phyloP scores from a whole-genome alignment of 1,140 invertebrate species.

The Orchestia grillus region DNA sequence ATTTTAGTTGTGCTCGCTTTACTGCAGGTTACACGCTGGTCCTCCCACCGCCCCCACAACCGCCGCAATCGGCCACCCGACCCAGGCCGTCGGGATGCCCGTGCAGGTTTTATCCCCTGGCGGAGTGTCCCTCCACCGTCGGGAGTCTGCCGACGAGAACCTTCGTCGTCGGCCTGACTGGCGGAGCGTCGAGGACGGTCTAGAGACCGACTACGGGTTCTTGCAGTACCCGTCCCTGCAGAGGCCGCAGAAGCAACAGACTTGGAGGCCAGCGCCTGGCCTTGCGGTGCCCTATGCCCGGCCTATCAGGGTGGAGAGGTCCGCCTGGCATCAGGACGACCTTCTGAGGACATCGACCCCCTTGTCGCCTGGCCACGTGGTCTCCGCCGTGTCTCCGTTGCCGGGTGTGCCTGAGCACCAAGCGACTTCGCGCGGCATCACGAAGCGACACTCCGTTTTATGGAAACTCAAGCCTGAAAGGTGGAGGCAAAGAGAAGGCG shows the following conservation, averaged over 20 bases:
- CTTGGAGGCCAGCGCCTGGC: constrained; percentile 31
- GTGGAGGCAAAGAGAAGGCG: constrained; percentile 55
- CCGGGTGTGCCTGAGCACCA: constrained; percentile 29
- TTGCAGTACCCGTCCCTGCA: constrained; percentile 55
- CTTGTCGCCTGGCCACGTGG: not conserved
- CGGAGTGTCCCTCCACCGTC: constrained; percentile 46
- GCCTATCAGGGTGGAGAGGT: constrained; percentile 15
- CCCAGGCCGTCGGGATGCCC: constrained; percentile 31
- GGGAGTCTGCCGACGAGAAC: constrained; percentile 2
- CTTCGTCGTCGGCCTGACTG: constrained; percentile 48
- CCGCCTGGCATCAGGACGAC: constrained; percentile 36
- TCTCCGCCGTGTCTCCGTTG: not conserved
- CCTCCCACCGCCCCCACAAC: not conserved
- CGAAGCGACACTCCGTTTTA: constrained; percentile 57
- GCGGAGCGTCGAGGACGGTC: constrained; percentile 59
- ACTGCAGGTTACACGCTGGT: constrained; percentile 28
- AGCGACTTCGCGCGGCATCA: constrained; percentile 37
- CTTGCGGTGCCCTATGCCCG: constrained; percentile 1
- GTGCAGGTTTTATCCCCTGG: constrained; percentile 41
- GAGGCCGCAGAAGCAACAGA: not conserved
- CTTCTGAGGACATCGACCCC: constrained; percentile 55
- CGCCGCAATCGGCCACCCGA: constrained; percentile 7
- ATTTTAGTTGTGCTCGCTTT: constrained; percentile 17
- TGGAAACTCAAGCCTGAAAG: constrained; percentile 57
- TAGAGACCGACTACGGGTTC: constrained; percentile 58